A percentile compares a stretch with the other conserved stretches of the same genome.
Conservation (phyloP, 2,797 vertebrate species). For the Phrynocephalus vlangalii region DNA sequence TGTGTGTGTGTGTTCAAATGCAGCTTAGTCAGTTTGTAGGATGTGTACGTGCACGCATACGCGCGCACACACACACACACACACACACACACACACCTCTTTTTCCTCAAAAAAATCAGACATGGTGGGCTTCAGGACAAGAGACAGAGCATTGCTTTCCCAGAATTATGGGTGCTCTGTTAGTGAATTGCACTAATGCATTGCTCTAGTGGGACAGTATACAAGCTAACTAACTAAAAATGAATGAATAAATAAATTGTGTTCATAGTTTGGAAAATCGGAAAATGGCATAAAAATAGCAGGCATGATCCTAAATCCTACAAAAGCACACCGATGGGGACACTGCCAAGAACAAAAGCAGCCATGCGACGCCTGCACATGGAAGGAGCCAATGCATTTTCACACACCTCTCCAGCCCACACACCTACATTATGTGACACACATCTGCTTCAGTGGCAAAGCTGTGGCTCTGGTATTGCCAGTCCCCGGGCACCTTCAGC, state of each 20-base stretch:
- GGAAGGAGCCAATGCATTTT: background rate
- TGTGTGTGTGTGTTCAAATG: no score
- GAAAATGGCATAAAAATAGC: background rate
- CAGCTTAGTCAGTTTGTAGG: no score
- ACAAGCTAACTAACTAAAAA: no score
- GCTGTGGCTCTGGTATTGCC: background rate
- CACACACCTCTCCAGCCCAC: background rate
- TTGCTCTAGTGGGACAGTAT: no score
- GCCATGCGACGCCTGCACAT: background rate
- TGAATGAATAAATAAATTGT: no score
- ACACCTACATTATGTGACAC: background rate
- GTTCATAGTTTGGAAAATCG: no score
- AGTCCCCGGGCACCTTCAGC: background rate
- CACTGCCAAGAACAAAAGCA: background rate
- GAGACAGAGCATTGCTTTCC: background rate
- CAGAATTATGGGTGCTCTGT: background rate
- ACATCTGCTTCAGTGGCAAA: background rate
- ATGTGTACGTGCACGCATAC: no score
- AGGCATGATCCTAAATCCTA: background rate
- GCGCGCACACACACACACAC: no score
- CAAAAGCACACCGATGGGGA: background rate
- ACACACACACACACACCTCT: no score
- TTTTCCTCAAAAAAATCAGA: background rate
- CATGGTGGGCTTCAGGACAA: background rate
- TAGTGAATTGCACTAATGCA: no score